A percentile compares a stretch with the other conserved stretches of the same genome.
These are phyloP conservation scores for Danio kyathit DNA, from an alignment of 2,797 vertebrate species.

Conservation along the genomic window DNA sequence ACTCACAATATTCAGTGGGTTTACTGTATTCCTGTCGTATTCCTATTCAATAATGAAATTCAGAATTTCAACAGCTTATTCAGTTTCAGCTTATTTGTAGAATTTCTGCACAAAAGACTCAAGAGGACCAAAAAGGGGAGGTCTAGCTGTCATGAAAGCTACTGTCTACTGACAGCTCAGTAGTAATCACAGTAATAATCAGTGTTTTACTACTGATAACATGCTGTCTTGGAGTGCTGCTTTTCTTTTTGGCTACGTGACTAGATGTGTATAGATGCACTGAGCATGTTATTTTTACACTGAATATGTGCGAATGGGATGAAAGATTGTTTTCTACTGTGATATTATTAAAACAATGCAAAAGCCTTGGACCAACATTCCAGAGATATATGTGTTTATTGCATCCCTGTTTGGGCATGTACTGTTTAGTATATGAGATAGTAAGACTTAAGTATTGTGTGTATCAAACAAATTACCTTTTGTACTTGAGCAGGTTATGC, in stretches of 20 bases:
- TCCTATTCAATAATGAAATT: neutral
- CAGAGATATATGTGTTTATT: conserved; percentile 24
- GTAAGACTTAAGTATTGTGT: neutral
- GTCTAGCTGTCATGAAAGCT: conserved; percentile 16
- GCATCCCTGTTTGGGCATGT: neutral
- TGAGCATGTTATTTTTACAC: conserved; percentile 27
- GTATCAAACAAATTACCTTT: conserved; percentile 1
- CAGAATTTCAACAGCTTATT: neutral
- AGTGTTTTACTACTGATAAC: conserved; percentile 43
- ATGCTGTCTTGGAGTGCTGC: conserved; percentile 52
- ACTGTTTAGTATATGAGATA: conserved; percentile 8
- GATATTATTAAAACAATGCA: conserved; percentile 29
- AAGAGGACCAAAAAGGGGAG: conserved; percentile 22
- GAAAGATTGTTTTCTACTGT: conserved; percentile 18
- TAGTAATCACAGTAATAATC: conserved; percentile 36
- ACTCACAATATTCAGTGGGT: neutral
- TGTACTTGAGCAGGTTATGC: neutral
- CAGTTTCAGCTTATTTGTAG: neutral
- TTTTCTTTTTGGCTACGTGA: conserved; percentile 21
- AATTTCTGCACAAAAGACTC: conserved; percentile 12
- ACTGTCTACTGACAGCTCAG: conserved; percentile 22
- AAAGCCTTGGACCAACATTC: conserved; percentile 70
- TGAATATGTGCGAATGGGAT: conserved; percentile 24
- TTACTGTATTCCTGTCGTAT: neutral
- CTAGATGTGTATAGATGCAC: conserved; percentile 6